Percentiles rank a stretch among this genome's conserved stretches.
Conservation (phyloP, 2,888 invertebrate species). For the Timema podura region DNA sequence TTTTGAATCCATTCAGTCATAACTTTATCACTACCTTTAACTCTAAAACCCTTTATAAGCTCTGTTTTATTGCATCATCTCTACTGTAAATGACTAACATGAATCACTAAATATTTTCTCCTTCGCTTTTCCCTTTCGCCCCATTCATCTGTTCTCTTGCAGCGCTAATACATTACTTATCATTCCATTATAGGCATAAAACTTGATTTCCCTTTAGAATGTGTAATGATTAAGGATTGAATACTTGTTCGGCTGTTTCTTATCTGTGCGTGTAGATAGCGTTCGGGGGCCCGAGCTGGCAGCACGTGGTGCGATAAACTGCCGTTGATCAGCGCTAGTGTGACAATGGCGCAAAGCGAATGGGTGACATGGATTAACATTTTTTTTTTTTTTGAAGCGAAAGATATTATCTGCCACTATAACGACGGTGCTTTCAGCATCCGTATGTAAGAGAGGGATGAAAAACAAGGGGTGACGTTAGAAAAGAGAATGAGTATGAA, state of each 20-base stretch:
- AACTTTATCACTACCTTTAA: too few relatives aligned
- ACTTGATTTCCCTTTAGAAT: constrained; percentile 8
- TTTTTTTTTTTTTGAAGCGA: constrained; percentile 7
- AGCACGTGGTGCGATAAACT: constrained; percentile 9
- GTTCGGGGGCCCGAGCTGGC: neutral
- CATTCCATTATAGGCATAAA: constrained; percentile 12
- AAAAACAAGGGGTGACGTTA: neutral
- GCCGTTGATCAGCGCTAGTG: constrained; percentile 10
- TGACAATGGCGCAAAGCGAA: constrained; percentile 4
- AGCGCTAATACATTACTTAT: neutral
- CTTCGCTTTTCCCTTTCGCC: too few relatives aligned
- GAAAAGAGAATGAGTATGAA: constrained; percentile 3
- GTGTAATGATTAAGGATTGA: constrained; percentile 8
- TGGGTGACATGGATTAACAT: neutral
- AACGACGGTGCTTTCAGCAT: neutral
- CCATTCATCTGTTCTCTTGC: too few relatives aligned
- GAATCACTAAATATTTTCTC: too few relatives aligned
- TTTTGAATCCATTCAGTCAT: too few relatives aligned
- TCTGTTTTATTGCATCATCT: too few relatives aligned
- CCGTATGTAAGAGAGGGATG: neutral
- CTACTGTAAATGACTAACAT: too few relatives aligned
- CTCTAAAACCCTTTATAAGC: too few relatives aligned
- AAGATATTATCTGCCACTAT: constrained; percentile 14
- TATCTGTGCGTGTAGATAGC: constrained; percentile 5
- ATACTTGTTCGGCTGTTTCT: neutral